Evolutionary conservation across 2,113 vertebrate genomes (phyloP), one percentile per base, ranked within the genome.

Genomic region (Nannospalax galili): DNA sequence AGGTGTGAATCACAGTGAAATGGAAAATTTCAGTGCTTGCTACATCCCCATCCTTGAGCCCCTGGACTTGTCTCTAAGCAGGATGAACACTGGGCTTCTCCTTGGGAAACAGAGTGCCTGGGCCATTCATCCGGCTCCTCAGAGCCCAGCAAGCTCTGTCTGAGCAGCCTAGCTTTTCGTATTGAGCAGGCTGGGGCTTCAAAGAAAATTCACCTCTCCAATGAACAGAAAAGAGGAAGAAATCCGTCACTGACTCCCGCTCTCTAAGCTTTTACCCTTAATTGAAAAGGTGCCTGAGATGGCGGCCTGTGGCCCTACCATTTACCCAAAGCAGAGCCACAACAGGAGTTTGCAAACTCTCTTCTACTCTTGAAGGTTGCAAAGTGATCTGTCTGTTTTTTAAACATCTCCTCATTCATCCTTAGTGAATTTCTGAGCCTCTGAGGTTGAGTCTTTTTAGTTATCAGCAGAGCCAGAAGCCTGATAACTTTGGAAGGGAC

Each of bases 381-480:
- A 40, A n/a, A 92, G 84, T n/a, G 58, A 1, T 79, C 19, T 35
- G 90, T 91, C 95, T 92, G 86, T 45, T 20, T 48, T 84, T 48
- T 78, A 62, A 32, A 16, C 75, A 22, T 12, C 88, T 90, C 86
- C 58, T 93, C 79, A 58, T 95, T 91, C 42, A 65, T 89, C 74
- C 84, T 92, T 15, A 3, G 1, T 0, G 52, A 52, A 91, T 82
- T 79, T 75, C 86, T 82, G 90, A 35, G 1, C 40, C 74, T 89
- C 62, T 4, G 72, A 74, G 93, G 58, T 4, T 37, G 40, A 62
- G 42, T 30, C 87, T 89, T 69, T 75, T 20, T 37, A 22, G 86
- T 90, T 93, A 65, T 95, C 92, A 90, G 94, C 88, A 73, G 35
- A 77, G 77, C 45, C 91, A 60, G 81, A 56, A 88, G 67, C 65